Percentiles rank a stretch among this genome's conserved stretches.
Evolutionary conservation across 1,140 invertebrate genomes (phyloP).

Genomic region (roundworm (Caenorhabditis elegans)): DNA sequence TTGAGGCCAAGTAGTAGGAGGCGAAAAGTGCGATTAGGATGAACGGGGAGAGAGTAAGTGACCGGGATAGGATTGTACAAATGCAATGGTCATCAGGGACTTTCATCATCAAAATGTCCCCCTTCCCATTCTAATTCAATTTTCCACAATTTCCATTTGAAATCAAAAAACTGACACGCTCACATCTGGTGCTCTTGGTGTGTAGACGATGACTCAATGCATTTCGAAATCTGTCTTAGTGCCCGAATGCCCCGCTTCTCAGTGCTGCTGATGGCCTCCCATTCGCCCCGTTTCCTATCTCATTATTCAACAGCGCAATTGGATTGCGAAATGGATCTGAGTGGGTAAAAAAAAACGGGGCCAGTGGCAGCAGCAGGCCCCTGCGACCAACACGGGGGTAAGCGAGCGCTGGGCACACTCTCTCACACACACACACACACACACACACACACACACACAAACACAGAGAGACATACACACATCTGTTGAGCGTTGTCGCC

Average conservation of each 20-base stretch:
- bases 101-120: too few relatives aligned
- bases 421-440: background rate
- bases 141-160: background rate
- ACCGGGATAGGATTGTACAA: background rate
- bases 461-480: background rate
- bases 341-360: conserved; percentile 11
- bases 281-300: background rate
- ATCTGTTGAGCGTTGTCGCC: background rate
- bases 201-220: conserved; percentile 16
- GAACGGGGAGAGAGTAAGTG: background rate
- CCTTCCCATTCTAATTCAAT: background rate
- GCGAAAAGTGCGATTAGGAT: background rate
- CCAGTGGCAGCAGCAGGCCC: conserved; percentile 16
- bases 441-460: background rate
- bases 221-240: conserved; percentile 28
- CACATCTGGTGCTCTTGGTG: conserved; percentile 27
- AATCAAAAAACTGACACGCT: conserved; percentile 29
- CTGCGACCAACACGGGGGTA: background rate
- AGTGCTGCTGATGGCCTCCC: background rate
- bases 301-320: conserved; percentile 24
- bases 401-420: background rate
- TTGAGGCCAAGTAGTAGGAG: background rate
- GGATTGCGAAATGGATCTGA: conserved; percentile 29
- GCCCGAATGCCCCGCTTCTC: background rate
- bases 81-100: background rate